Base-by-base conservation (phyloP, 30 jellyfish, hydroid and myxozoan genomes). In the Catostylus mosaicus region DNA sequence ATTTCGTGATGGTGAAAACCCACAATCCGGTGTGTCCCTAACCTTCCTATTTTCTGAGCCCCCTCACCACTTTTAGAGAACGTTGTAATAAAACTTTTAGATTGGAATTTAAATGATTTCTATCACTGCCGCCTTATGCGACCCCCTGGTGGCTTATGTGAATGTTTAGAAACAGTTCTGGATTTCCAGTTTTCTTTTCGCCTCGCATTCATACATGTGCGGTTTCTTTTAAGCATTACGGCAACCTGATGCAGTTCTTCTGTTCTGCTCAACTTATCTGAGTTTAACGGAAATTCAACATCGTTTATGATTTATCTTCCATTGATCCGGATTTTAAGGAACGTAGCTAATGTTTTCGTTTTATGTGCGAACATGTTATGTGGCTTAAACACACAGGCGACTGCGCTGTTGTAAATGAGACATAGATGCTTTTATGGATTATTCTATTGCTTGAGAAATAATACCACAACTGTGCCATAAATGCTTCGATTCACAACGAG, bases 171-270 rank as follows among this genome's bases (percentile, higher is more conserved):
- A 7, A 5, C 22, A 27, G 18, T 20, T 29, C 12, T 5, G 54
- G 54, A 14, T 40, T 40, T 56, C 69, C 69, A 56, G 69, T 56
- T 56, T 20, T 9, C 69, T 56, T 56, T 56, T 56, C 69, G 69
- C 33, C 69, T 56, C 9, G 33, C 69, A 4, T 56, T 20, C 24
- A 40, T 40, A 7, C 54, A 40, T 40, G 54, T 40, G 54, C 54
- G 54, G 54, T 40, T 7, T 7, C 54, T 14, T 40, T 14, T 40
- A 14, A 7, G 54, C 54, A 40, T 40, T 40, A 40, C 7, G 54
- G 14, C 7, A 40, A 40, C 54, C 54, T 40, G 7, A 40, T 40
- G 54, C 14, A 14, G 54, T 5, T 40, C 7, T 40, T 40, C 14
- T 14, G 54, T 40, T 40, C 11, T 14, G 54, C 7, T n/a, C 54